Evolutionary conservation across 2,113 vertebrate species (phyloP).

Genomic region (Asarcornis scutulata): DNA sequence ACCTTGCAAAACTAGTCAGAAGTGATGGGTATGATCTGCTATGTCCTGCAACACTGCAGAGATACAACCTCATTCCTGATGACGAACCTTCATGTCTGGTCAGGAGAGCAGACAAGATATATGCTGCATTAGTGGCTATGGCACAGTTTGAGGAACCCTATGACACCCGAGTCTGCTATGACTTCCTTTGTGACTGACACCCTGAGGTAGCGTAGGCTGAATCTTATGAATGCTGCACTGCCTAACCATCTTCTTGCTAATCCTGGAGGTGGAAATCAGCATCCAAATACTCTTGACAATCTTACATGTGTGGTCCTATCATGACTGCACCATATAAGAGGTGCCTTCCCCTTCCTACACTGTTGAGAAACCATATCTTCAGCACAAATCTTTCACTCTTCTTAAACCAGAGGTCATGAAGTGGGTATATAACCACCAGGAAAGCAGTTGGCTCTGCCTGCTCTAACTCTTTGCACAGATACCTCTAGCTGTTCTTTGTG

Average conservation of each 20-base stretch:
- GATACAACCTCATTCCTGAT: background rate
- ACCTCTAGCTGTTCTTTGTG: background rate
- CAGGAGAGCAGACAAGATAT: background rate
- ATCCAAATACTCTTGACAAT: background rate
- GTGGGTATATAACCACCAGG: background rate
- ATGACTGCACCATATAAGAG: background rate
- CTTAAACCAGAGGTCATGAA: background rate
- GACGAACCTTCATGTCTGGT: background rate
- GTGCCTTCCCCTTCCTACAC: background rate
- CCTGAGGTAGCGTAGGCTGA: background rate
- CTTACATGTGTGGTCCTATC: background rate
- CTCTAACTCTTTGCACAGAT: background rate
- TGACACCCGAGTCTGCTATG: background rate
- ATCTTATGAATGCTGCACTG: background rate
- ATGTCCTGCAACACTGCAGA: background rate
- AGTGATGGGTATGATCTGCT: background rate
- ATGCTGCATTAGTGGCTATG: background rate
- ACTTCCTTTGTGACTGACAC: background rate
- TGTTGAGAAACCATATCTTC: background rate
- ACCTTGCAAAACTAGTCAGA: background rate
- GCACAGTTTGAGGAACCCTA: background rate
- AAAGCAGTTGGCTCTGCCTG: background rate
- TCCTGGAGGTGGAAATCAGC: background rate
- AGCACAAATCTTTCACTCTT: background rate
- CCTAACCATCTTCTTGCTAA: background rate